These are phyloP conservation scores for Apotomis capreana DNA, from an alignment of 2,888 invertebrate species.

Conservation along the genomic window DNA sequence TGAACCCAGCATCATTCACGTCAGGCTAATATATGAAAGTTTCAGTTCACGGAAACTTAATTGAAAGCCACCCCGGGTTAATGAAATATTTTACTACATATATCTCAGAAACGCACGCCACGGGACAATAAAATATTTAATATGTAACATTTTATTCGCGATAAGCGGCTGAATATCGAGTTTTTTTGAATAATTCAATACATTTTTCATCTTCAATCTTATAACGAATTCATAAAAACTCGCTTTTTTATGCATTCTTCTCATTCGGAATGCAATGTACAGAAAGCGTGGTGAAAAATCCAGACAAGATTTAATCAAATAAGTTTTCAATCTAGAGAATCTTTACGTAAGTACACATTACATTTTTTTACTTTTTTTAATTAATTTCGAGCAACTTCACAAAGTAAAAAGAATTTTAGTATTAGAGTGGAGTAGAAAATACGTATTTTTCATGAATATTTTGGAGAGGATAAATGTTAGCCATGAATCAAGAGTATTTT, in stretches of 20 bases:
- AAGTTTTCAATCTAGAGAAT: conserved; percentile 3
- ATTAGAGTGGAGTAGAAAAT: conserved; percentile 9
- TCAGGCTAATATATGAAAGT: too few species aligned
- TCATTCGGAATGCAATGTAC: conserved; percentile 15
- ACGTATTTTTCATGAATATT: conserved; percentile 27
- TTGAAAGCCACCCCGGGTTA: background rate
- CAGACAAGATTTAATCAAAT: conserved; percentile 27
- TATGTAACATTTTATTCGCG: conserved; percentile 8
- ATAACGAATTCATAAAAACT: conserved; percentile 25
- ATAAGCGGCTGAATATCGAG: background rate
- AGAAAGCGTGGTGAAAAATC: conserved; percentile 15
- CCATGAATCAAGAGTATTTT: conserved; percentile 57
- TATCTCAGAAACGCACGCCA: background rate
- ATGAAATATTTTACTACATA: background rate
- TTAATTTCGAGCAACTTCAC: background rate
- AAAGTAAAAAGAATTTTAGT: background rate
- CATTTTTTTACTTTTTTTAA: background rate
- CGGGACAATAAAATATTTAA: background rate
- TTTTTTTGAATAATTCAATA: conserved; percentile 32
- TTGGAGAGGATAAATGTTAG: conserved; percentile 49
- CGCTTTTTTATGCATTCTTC: conserved; percentile 23
- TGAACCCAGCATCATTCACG: too few species aligned
- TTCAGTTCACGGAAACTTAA: too few species aligned
- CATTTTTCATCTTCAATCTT: conserved; percentile 22
- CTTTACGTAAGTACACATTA: background rate